A percentile compares a stretch with the other conserved stretches of the same genome.
Evolutionary conservation across 2,888 invertebrate genomes (phyloP).

Genomic region (Mayetiola destructor): DNA sequence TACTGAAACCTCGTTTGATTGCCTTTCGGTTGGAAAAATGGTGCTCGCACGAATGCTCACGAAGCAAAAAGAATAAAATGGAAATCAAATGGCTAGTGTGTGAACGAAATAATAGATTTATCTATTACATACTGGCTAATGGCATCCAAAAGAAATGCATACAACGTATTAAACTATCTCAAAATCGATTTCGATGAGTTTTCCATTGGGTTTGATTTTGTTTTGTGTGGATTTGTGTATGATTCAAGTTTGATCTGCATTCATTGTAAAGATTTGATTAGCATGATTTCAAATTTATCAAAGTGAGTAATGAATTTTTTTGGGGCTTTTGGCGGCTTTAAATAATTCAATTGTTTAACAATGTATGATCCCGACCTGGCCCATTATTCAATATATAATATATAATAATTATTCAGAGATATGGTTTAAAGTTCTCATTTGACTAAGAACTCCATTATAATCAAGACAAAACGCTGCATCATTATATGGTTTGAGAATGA

Average conservation of each 20-base stretch:
- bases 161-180: not conserved
- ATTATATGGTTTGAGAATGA: too few species aligned
- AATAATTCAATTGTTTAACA: not conserved
- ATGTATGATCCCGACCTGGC: conserved; percentile 2
- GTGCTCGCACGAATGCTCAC: too few species aligned
- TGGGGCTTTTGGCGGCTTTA: not conserved
- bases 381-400: conserved; percentile 12
- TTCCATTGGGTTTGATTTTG: not conserved
- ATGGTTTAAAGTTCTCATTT: too few species aligned
- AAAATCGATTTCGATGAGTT: conserved; percentile 6
- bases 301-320: not conserved
- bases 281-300: conserved; percentile 5
- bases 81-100: not conserved
- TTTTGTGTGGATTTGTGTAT: not conserved
- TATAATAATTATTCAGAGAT: too few species aligned
- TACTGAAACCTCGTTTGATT: too few species aligned
- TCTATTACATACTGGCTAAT: too few species aligned
- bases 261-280: not conserved
- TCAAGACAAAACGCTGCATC: too few species aligned
- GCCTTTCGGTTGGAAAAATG: too few species aligned
- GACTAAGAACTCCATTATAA: too few species aligned
- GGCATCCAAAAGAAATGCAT: too few species aligned
- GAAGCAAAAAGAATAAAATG: not conserved
- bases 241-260: not conserved
- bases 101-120: not conserved